Evolutionary conservation across 1,140 invertebrate species (phyloP), one percentile per base, ranked within the genome.

Genomic region (Brachionus manjavacas): DNA sequence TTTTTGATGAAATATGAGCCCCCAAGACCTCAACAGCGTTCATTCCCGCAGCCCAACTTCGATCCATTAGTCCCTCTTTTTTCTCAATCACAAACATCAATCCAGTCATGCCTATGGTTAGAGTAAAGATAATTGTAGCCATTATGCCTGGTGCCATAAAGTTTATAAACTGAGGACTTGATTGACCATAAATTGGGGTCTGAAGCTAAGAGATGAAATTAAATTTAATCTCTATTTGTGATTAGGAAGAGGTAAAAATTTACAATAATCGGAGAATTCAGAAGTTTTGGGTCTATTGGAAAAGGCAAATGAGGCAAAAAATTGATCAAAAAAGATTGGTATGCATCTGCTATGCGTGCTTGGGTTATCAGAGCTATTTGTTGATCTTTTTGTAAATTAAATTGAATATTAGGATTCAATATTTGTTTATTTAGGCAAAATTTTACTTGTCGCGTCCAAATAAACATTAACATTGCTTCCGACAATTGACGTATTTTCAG

Each of bases 91-190:
- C 94, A 88, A 98, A 92, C 1, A 94, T 93, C 12, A 96, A 94
- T 3, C 95, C 95, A 12, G 95, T 97, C 74, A 97, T 88, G n/a
- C 95, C 95, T 14, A 96, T 95, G 23, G 96, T 95, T 90, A 97
- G 92, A 92, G 97, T 96, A 91, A 96, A 97, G 1, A 96, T 94
- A 87, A 97, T 96, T 94, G 94, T 96, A 85, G 97, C 90, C 87
- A 97, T 95, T 80, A 97, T 94, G 86, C 96, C 96, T 46, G 96
- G 95, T 35, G 95, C 95, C 85, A 96, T 96, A 89, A 97, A 98
- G 89, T 97, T 94, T 2, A 95, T 96, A 87, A 97, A 97, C 84
- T 94, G 95, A 23, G 95, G 94, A 86, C 94, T 92, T 86, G 92
- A 92, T 28, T 93, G 92, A 74, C 95, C 96, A 89, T 97, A 97